Conservation (phyloP, 2,113 vertebrate genomes). For the Atrichornis clamosus region DNA sequence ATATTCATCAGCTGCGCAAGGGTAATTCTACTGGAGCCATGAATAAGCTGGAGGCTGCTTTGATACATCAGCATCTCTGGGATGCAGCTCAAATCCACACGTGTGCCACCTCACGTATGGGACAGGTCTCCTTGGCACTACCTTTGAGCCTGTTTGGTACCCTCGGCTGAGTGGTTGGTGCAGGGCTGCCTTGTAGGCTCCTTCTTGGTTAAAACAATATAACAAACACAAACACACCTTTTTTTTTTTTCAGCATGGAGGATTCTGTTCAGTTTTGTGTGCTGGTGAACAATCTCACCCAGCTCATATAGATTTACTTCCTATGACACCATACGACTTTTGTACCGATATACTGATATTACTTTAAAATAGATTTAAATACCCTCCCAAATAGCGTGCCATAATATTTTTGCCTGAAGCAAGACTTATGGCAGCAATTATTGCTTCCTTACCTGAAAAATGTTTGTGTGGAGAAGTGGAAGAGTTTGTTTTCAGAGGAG, state of each 20-base stretch:
- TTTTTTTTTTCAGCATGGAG: background rate
- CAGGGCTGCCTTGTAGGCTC: background rate
- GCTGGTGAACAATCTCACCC: background rate
- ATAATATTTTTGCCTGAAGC: background rate
- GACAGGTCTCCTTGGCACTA: background rate
- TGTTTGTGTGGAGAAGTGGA: accelerated
- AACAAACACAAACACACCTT: background rate
- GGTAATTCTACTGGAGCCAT: background rate
- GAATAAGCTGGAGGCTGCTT: background rate
- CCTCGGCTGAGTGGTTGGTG: background rate
- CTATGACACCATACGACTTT: background rate
- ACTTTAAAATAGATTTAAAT: background rate
- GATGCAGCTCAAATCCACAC: background rate
- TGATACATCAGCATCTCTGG: background rate
- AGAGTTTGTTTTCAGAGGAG: background rate
- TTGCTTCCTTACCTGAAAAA: background rate
- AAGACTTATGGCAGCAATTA: background rate
- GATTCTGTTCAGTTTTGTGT: background rate
- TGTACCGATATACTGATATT: too few relatives aligned
- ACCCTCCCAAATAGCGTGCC: background rate
- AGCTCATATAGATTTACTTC: background rate
- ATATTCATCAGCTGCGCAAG: background rate
- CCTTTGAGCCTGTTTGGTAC: background rate
- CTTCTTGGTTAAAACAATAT: background rate
- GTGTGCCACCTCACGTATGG: accelerated